These are phyloP conservation scores for Pseudococcus jackbeardsleyi DNA, from an alignment of 2,888 invertebrate genomes.

Conservation along the genomic window DNA sequence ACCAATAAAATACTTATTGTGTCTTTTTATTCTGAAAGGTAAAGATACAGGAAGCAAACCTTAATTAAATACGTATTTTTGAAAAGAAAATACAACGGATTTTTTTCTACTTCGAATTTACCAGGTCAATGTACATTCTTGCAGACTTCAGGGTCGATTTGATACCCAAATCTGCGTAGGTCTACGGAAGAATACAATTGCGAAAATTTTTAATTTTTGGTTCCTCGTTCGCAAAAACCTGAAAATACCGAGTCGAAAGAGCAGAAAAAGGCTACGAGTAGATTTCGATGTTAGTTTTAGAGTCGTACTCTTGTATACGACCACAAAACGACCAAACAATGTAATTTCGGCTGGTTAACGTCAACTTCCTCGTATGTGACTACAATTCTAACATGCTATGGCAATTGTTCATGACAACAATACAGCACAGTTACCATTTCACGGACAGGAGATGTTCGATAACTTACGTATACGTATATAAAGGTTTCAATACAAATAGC, in stretches of 20 bases:
- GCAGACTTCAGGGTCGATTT: too few species aligned
- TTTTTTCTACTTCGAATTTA: too few species aligned
- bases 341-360: conserved; percentile 24
- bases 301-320: neutral
- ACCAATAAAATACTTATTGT: too few species aligned
- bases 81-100: too few species aligned
- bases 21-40: neutral
- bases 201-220: too few species aligned
- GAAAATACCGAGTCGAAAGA: too few species aligned
- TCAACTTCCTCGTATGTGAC: conserved; percentile 32
- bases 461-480: neutral
- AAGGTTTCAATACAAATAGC: neutral
- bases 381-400: conserved; percentile 14
- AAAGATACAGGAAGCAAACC: neutral
- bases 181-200: too few species aligned
- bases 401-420: conserved; percentile 28
- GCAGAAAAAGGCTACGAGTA: neutral
- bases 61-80: too few species aligned
- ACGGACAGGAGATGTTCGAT: conserved; percentile 14
- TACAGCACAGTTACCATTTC: neutral
- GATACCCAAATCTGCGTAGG: too few species aligned
- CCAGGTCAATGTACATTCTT: too few species aligned
- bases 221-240: too few species aligned
- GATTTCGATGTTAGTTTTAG: conserved; percentile 2
- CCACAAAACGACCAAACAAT: neutral